Percentiles rank a stretch among this genome's conserved stretches.
phyloP scores from a whole-genome alignment of 2,113 vertebrate species.

The Morone saxatilis region DNA sequence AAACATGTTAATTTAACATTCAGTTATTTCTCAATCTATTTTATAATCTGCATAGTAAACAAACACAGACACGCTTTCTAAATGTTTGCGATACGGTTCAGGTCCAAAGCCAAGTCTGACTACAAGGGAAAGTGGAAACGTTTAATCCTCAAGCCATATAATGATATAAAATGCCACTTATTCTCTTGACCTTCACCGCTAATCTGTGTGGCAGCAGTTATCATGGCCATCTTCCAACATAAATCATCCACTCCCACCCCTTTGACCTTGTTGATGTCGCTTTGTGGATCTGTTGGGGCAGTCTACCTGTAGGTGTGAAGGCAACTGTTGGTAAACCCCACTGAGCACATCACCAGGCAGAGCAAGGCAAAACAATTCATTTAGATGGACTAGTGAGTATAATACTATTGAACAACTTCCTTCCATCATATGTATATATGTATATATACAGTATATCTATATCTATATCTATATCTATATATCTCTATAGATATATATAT shows the following conservation, averaged over 20 bases:
- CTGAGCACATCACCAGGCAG: neutral
- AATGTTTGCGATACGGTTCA: slow-evolving; percentile 4
- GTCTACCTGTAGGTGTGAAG: slow-evolving; percentile 15
- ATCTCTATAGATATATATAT: too few species aligned
- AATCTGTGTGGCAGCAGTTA: slow-evolving; percentile 10
- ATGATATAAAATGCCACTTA: neutral
- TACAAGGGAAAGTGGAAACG: neutral
- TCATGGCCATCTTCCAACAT: slow-evolving; percentile 8
- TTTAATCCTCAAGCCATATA: neutral
- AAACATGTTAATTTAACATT: neutral
- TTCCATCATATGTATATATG: too few species aligned
- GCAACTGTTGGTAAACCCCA: neutral
- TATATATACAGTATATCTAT: too few species aligned
- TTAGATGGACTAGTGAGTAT: neutral
- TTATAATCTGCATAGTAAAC: neutral
- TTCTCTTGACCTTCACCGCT: slow-evolving; percentile 24
- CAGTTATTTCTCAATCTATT: neutral
- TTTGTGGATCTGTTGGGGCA: slow-evolving; percentile 3
- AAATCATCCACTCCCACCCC: neutral
- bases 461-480: too few species aligned
- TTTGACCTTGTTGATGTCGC: neutral
- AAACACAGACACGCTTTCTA: neutral
- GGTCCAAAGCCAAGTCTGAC: neutral
- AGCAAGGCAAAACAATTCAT: neutral
- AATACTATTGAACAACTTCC: neutral